Evolutionary conservation across 92 coral and sea anemone species (phyloP).

Genomic region (Hydrozoanthus gracilis): DNA sequence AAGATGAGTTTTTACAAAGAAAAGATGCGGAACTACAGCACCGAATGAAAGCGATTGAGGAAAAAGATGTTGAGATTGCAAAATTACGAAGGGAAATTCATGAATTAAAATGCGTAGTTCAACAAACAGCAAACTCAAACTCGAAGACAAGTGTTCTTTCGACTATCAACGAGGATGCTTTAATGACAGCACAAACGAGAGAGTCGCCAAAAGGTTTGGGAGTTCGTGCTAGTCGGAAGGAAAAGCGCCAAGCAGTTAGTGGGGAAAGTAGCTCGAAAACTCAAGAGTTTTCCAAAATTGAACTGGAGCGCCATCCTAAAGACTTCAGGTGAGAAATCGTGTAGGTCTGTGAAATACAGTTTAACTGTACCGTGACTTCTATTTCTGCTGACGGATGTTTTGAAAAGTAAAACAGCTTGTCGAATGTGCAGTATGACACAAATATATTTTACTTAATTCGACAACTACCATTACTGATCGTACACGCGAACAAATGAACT

Average conservation of each 20-base stretch:
- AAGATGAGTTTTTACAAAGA: constrained; percentile 86
- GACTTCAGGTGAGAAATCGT: constrained; percentile 84
- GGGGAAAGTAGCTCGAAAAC: constrained; percentile 95
- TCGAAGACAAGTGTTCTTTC: constrained; percentile 63
- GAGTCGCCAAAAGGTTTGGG: constrained; percentile 12
- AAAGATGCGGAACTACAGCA: constrained; percentile 90
- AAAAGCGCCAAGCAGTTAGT: constrained; percentile 96
- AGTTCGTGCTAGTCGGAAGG: constrained; percentile 64
- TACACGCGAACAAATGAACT: background rate
- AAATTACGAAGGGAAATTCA: constrained; percentile 93
- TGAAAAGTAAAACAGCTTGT: background rate
- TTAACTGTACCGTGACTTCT: constrained; percentile 18
- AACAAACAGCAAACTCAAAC: constrained; percentile 70
- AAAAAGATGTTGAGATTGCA: constrained; percentile 82
- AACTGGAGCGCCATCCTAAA: constrained; percentile 88
- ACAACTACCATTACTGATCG: no score
- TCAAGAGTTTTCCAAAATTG: constrained; percentile 80
- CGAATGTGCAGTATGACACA: background rate
- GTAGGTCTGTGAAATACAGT: background rate
- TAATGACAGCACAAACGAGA: constrained; percentile 20
- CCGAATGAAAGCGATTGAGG: constrained; percentile 77
- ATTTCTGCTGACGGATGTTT: background rate
- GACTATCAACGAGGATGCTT: constrained; percentile 70
- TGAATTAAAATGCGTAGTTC: constrained; percentile 95
- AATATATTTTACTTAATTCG: background rate